Conservation (phyloP, 1,140 invertebrate species). For the Bombyx mandarina region DNA sequence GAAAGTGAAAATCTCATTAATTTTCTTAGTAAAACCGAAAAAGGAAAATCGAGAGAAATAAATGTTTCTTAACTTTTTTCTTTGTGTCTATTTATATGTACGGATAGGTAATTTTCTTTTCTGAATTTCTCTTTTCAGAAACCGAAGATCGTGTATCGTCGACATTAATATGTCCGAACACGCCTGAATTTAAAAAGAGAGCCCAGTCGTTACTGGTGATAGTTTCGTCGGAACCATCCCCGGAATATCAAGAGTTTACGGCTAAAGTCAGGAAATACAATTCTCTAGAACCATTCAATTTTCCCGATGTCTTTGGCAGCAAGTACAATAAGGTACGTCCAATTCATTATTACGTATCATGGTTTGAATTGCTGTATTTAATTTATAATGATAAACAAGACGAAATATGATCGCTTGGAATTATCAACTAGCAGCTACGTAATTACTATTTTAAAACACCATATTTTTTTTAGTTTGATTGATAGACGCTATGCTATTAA, state of each 20-base stretch:
- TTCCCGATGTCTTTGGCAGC: slow-evolving; percentile 71
- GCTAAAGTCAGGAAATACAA: slow-evolving; percentile 84
- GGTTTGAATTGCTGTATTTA: not conserved
- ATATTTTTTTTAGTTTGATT: no score
- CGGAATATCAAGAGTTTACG: slow-evolving; percentile 83
- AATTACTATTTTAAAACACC: no score
- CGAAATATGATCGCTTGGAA: not conserved
- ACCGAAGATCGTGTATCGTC: slow-evolving; percentile 44
- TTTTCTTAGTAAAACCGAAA: no score
- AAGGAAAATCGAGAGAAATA: not conserved
- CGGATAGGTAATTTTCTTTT: no score
- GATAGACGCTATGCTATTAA: no score
- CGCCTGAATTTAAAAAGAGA: slow-evolving; percentile 77
- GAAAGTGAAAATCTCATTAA: no score
- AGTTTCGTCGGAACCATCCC: slow-evolving; percentile 84
- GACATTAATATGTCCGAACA: slow-evolving; percentile 74
- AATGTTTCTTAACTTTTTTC: not conserved
- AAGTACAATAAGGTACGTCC: slow-evolving; percentile 74
- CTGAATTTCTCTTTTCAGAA: slow-evolving; percentile 15
- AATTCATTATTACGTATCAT: not conserved
- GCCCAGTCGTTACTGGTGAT: slow-evolving; percentile 88
- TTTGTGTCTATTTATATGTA: not conserved
- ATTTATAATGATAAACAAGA: not conserved
- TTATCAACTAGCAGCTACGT: no score
- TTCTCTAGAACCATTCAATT: slow-evolving; percentile 81